These are phyloP conservation scores for Setophaga coronata DNA, from an alignment of 2,113 vertebrate genomes.

Conservation along the genomic window DNA sequence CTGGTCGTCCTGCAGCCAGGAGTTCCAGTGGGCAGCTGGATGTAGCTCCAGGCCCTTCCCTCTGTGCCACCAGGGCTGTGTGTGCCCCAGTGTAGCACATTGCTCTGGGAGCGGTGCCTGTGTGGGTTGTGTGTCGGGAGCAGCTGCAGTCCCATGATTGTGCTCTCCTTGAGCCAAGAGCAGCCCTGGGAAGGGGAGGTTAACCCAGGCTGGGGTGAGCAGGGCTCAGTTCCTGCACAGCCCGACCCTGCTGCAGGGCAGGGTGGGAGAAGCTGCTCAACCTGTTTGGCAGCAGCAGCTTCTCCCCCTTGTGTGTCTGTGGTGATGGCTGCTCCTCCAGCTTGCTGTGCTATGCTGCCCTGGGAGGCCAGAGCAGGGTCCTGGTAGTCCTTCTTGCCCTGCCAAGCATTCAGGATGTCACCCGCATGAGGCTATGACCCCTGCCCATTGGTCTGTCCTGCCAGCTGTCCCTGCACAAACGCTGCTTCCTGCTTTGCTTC, in stretches of 20 bases:
- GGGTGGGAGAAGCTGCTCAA: neutral
- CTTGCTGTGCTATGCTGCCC: neutral
- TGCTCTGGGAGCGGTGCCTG: rapidly evolving
- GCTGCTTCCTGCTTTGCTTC: neutral
- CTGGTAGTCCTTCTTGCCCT: neutral
- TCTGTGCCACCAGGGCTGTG: neutral
- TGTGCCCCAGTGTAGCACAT: rapidly evolving
- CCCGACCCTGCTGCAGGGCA: neutral
- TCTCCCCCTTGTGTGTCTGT: neutral
- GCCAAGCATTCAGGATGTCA: no score
- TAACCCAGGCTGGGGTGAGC: neutral
- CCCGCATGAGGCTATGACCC: rapidly evolving
- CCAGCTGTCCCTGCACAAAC: neutral
- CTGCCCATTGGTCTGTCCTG: neutral
- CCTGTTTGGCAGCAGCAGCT: neutral
- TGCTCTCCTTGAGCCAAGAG: rapidly evolving
- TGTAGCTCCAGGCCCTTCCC: neutral
- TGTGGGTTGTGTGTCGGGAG: neutral
- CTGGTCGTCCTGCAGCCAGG: neutral
- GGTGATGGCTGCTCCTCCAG: neutral
- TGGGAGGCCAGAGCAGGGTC: neutral
- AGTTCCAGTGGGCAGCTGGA: neutral
- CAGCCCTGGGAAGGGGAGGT: rapidly evolving
- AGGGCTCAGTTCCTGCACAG: neutral
- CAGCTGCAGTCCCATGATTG: rapidly evolving